phyloP scores from a whole-genome alignment of 2,113 vertebrate genomes.

The Ammodramus savannarum region DNA sequence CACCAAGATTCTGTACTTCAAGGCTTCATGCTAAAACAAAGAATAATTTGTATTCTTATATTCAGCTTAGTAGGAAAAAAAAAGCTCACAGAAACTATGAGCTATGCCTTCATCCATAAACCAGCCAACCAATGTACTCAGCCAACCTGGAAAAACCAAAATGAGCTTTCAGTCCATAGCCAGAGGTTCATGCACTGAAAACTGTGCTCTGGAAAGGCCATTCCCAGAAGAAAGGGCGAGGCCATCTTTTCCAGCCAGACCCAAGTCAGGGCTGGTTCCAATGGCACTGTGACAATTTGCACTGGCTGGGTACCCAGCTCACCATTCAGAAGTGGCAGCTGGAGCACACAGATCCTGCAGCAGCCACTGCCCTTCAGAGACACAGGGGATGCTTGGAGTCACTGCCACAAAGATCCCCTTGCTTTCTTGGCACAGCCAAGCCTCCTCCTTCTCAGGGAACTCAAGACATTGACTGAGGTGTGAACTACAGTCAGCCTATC shows the following conservation, averaged over 20 bases:
- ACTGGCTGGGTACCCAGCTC: rapidly evolving
- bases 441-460: not conserved
- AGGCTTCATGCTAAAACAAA: not conserved
- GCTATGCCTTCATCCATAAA: not conserved
- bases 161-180: not conserved
- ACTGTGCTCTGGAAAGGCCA: not conserved
- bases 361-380: not conserved
- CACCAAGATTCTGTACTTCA: not conserved
- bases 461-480: not conserved
- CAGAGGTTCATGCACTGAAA: not conserved
- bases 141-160: not conserved
- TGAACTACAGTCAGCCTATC: not conserved
- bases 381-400: rapidly evolving
- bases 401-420: not conserved
- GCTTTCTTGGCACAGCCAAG: not conserved
- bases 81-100: not conserved
- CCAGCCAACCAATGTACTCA: not conserved
- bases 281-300: rapidly evolving
- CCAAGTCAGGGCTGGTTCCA: not conserved
- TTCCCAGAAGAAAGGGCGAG: not conserved
- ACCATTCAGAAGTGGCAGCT: rapidly evolving
- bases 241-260: not conserved
- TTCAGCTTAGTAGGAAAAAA: not conserved
- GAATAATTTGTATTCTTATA: not conserved
- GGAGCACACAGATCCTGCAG: not conserved